Evolutionary conservation across 2,113 vertebrate genomes (phyloP).

Genomic region (Cyprinodon variegatus): DNA sequence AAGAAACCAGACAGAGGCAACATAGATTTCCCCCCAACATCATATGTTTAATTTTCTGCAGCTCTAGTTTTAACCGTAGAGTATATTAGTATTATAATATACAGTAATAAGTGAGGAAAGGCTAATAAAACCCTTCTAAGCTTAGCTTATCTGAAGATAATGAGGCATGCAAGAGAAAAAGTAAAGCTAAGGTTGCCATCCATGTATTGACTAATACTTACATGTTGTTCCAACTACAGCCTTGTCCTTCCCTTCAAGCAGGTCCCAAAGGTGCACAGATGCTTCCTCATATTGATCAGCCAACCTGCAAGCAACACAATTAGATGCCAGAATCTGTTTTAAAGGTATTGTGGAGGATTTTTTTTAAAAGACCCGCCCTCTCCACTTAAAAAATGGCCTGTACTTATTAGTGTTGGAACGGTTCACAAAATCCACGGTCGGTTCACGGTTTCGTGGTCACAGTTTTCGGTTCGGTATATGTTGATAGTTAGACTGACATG

Average conservation of each 20-base stretch:
- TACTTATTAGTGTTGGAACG: too few species aligned
- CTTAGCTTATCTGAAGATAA: neutral
- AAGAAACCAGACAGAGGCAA: too few species aligned
- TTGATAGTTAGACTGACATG: too few species aligned
- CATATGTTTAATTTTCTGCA: too few species aligned
- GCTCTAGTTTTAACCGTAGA: neutral
- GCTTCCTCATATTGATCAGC: constrained; percentile 93
- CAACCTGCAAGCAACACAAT: constrained; percentile 77
- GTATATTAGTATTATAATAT: neutral
- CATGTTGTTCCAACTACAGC: constrained; percentile 95
- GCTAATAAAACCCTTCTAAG: neutral
- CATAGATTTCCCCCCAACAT: too few species aligned
- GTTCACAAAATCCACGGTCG: too few species aligned
- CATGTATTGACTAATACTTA: constrained; percentile 70
- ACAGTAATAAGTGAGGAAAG: neutral
- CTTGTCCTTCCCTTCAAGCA: constrained; percentile 94
- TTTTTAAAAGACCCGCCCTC: too few species aligned
- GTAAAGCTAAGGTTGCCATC: neutral
- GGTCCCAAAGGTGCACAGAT: constrained; percentile 93
- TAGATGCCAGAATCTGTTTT: neutral
- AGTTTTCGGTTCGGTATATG: too few species aligned
- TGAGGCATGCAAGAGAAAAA: neutral
- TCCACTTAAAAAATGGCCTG: too few species aligned
- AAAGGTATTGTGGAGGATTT: neutral
- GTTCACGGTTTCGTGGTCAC: too few species aligned